Evolutionary conservation across 2,113 vertebrate genomes (phyloP), one percentile per base, ranked within the genome.

Genomic region (Willisornis vidua): DNA sequence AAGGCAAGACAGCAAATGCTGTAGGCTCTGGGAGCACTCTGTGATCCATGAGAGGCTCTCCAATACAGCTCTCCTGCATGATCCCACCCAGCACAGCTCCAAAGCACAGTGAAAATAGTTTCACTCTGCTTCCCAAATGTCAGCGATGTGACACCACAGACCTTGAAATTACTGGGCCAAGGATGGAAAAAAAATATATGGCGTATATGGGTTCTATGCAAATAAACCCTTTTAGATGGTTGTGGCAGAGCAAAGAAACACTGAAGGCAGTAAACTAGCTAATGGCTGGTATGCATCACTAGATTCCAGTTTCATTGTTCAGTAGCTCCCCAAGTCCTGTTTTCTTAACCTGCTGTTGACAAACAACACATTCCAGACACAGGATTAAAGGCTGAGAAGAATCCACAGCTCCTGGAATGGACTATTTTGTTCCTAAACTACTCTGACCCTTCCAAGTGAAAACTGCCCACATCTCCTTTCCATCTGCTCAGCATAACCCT

Each of bases 351-450:
- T 52, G 37, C 33, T 72, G 45, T n/a, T 65, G 51, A 74, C 25
- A 80, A 74, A 49, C 67, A 41, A 37, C 19, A 58, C 16, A 58
- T 83, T 39, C n/a, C 46, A 17, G 51, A 62, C 18, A 24, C 17
- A 43, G 37, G 18, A 48, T 48, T 54, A 59, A 66, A 12, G 7
- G 57, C 0, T 54, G 39, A 79, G 37, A 87, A 55, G 63, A 93
- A 78, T 15, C 17, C 45, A 67, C 0, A 0, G 19, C 28, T 72
- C 33, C 46, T 52, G 22, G 52, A 75, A 91, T 1, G 12, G 15
- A 33, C 6, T 52, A 8, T 0, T 0, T 54, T 33, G 61, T 23
- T 37, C 23, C 39, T 23, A 19, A 39, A 29, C 26, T 71, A 12
- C 48, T 55, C 39, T 72, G 78, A 51, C 23, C 11, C 13, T 72